Base-by-base conservation (phyloP, 1,140 invertebrate species). In the Atopsyche davidsoni region DNA sequence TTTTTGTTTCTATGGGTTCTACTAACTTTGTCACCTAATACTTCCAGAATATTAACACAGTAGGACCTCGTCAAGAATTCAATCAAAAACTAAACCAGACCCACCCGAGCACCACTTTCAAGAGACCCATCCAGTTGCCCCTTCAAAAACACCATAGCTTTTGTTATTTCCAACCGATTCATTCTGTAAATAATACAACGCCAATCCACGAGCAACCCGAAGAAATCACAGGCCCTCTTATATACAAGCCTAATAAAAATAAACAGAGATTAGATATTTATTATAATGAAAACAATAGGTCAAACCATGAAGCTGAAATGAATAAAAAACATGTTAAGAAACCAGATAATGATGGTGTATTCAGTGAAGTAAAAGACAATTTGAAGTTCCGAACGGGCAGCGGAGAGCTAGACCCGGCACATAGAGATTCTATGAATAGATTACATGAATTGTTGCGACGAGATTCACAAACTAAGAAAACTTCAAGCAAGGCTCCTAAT, bases 71-170 rank as follows among this genome's bases (percentile, higher is more conserved):
- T 14, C 68, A 71, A 55, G 66, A 72, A 57, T 67, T 70, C 56
- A 66, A 70, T 50, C 69, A 69, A 65, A 73, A 72, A 57, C 65
- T 68, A 57, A 74, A 74, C 52, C 46, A 51, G 51, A 58, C 56
- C 16, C 45, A 58, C 44, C 56, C 56, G n/a, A 49, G 46, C 18
- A 70, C 68, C 62, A 65, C 68, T 60, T 68, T 68, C 51, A 75
- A 71, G 64, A 75, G 76, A 62, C 75, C 77, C 47, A 75, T 77
- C 43, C 75, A 79, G 62, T 70, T 80, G 56, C 79, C 79, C 0
- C 58, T 83, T 18, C 80, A 81, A 61, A 83, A 83, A 64, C 79
- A 80, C 64, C 79, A 83, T 63, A 82, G 79, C 61, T 82, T 81
- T 59, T 73, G 72, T 52, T 81, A 82, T 59, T 83, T 82, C 49